A percentile compares a stretch with the other conserved stretches of the same genome.
These are phyloP conservation scores for Bembecia ichneumoniformis DNA, from an alignment of 2,888 invertebrate genomes.

Conservation along the genomic window DNA sequence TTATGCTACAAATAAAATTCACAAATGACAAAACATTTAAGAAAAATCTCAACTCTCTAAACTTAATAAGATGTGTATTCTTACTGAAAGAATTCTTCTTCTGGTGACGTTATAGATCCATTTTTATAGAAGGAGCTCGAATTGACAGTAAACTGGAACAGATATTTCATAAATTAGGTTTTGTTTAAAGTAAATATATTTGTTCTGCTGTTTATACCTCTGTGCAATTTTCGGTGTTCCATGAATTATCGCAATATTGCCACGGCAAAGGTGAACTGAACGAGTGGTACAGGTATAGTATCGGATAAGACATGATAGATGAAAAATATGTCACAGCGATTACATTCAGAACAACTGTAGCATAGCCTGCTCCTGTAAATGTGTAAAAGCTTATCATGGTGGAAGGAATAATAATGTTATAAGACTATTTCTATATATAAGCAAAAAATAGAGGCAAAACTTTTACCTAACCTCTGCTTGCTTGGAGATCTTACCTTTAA, in stretches of 20 bases:
- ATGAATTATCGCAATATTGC: slow-evolving; percentile 82
- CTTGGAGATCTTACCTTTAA: slow-evolving; percentile 78
- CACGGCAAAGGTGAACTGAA: slow-evolving; percentile 80
- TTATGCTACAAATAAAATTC: slow-evolving; percentile 71
- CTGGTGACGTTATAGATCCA: slow-evolving; percentile 74
- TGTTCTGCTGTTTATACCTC: slow-evolving; percentile 47
- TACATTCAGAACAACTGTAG: slow-evolving; percentile 83
- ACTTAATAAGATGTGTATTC: slow-evolving; percentile 13
- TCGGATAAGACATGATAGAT: slow-evolving; percentile 87
- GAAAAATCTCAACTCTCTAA: neutral
- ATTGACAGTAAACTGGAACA: slow-evolving; percentile 54
- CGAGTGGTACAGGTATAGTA: slow-evolving; percentile 83
- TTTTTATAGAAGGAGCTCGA: slow-evolving; percentile 36
- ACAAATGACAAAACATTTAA: slow-evolving; percentile 4
- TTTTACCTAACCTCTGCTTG: neutral
- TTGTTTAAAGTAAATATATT: neutral
- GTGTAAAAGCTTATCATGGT: slow-evolving; percentile 3
- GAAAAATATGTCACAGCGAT: slow-evolving; percentile 89
- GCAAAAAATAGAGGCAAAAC: slow-evolving; percentile 6
- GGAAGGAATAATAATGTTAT: no score
- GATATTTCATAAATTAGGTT: neutral
- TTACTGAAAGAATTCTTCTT: slow-evolving; percentile 90
- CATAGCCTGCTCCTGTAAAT: slow-evolving; percentile 86
- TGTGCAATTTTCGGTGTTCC: slow-evolving; percentile 85
- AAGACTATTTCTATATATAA: slow-evolving; percentile 7